These are phyloP conservation scores for Ambastaia sidthimunki DNA, from an alignment of 2,797 vertebrate species.

Conservation along the genomic window DNA sequence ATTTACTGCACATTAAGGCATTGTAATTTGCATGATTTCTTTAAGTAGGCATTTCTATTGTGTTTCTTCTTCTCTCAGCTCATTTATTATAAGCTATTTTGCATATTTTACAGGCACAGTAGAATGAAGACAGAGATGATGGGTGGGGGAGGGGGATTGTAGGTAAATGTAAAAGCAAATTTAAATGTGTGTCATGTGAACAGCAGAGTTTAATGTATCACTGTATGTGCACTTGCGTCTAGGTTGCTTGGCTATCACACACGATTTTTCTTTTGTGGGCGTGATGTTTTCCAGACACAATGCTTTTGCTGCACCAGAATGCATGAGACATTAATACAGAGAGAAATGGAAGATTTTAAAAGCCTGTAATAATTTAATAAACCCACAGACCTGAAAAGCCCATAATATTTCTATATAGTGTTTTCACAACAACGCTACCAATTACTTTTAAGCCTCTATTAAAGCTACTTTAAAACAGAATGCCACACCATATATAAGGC, in stretches of 20 bases:
- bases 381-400: constrained; percentile 4
- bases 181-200: background rate
- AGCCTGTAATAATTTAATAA: constrained; percentile 4
- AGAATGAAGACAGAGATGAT: background rate
- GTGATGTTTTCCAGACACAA: background rate
- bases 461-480: constrained; percentile 14
- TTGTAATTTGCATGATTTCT: constrained; percentile 53
- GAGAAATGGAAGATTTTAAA: constrained; percentile 13
- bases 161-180: background rate
- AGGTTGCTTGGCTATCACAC: background rate
- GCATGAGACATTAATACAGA: constrained; percentile 5
- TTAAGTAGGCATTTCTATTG: constrained; percentile 47
- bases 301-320: constrained; percentile 13
- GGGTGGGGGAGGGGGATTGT: background rate
- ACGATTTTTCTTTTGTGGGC: background rate
- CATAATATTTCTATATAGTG: constrained; percentile 26
- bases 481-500: constrained; percentile 9
- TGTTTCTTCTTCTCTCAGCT: constrained; percentile 13
- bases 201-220: background rate
- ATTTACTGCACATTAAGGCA: constrained; percentile 48
- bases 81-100: constrained; percentile 27
- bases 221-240: background rate
- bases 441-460: background rate
- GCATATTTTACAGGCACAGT: constrained; percentile 2
- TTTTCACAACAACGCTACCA: constrained; percentile 14